Percentiles rank a stretch among this genome's conserved stretches.
These are phyloP conservation scores for Erpobdella octoculata DNA, from an alignment of 2,888 invertebrate genomes.

Conservation along the genomic window DNA sequence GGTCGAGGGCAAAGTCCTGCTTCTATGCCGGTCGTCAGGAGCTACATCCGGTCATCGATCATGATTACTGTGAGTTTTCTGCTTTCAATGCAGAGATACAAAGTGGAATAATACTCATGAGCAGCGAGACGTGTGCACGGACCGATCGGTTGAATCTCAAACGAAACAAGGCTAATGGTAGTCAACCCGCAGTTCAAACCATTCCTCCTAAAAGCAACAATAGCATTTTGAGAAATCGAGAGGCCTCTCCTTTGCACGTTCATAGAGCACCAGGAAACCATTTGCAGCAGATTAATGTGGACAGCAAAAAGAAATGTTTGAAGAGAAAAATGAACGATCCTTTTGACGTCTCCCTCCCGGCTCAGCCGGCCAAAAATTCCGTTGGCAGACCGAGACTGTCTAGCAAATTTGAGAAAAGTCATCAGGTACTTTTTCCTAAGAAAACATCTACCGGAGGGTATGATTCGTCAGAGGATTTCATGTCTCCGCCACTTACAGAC, in stretches of 20 bases:
- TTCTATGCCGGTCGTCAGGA: conserved; percentile 19
- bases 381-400: conserved; percentile 16
- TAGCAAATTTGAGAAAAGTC: not conserved
- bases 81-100: conserved; percentile 39
- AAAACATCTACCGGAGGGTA: conserved; percentile 13
- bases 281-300: not conserved
- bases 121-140: conserved; percentile 35
- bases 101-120: conserved; percentile 38
- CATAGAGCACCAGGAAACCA: too few relatives aligned
- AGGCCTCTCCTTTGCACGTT: too few relatives aligned
- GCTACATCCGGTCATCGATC: conserved; percentile 40
- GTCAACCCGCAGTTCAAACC: not conserved
- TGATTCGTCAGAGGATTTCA: conserved; percentile 7
- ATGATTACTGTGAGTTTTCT: conserved; percentile 40
- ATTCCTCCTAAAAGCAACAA: too few relatives aligned
- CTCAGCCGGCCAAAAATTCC: not conserved
- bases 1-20: not conserved
- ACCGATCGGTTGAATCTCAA: conserved; percentile 34
- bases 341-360: not conserved
- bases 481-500: conserved; percentile 12
- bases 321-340: not conserved
- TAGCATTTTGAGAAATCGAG: too few relatives aligned
- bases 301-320: conserved; percentile 3
- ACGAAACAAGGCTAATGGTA: conserved; percentile 33
- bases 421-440: not conserved